phyloP scores from a whole-genome alignment of 2,888 invertebrate species.

The Polydrusus cervinus region DNA sequence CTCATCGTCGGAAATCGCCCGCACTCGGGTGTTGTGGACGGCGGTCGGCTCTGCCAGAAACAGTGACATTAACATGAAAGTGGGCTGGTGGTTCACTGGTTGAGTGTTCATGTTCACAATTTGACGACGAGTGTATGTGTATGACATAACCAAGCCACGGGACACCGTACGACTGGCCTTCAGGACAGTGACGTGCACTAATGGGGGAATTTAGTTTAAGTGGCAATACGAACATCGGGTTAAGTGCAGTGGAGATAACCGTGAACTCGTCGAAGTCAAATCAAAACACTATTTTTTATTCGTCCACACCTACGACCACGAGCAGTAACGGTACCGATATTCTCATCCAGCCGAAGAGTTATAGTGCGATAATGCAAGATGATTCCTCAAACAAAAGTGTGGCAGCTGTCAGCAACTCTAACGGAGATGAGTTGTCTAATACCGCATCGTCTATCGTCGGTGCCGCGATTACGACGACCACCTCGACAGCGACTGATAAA shows the following conservation, averaged over 20 bases:
- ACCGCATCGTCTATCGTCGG: slow-evolving; percentile 54
- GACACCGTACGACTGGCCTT: slow-evolving; percentile 62
- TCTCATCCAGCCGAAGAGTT: slow-evolving; percentile 65
- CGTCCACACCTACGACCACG: slow-evolving; percentile 67
- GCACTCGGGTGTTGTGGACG: slow-evolving; percentile 61
- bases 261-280: slow-evolving; percentile 67
- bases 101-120: slow-evolving; percentile 64
- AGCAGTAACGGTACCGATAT: slow-evolving; percentile 59
- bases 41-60: slow-evolving; percentile 59
- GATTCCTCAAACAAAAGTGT: slow-evolving; percentile 69
- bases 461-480: slow-evolving; percentile 55
- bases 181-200: slow-evolving; percentile 68
- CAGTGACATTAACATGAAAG: slow-evolving; percentile 67
- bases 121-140: slow-evolving; percentile 62
- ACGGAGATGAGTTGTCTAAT: slow-evolving; percentile 61
- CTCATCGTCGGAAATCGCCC: slow-evolving; percentile 59
- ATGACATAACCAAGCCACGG: slow-evolving; percentile 65
- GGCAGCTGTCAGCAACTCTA: slow-evolving; percentile 63
- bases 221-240: slow-evolving; percentile 70
- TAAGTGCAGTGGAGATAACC: slow-evolving; percentile 70
- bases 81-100: slow-evolving; percentile 68
- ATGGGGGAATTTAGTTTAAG: slow-evolving; percentile 72
- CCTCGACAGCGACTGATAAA: slow-evolving; percentile 53
- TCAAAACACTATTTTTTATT: slow-evolving; percentile 65
- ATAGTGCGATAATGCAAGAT: slow-evolving; percentile 71